These are phyloP conservation scores for Garra rufa DNA, from an alignment of 2,113 vertebrate genomes.

Conservation along the genomic window DNA sequence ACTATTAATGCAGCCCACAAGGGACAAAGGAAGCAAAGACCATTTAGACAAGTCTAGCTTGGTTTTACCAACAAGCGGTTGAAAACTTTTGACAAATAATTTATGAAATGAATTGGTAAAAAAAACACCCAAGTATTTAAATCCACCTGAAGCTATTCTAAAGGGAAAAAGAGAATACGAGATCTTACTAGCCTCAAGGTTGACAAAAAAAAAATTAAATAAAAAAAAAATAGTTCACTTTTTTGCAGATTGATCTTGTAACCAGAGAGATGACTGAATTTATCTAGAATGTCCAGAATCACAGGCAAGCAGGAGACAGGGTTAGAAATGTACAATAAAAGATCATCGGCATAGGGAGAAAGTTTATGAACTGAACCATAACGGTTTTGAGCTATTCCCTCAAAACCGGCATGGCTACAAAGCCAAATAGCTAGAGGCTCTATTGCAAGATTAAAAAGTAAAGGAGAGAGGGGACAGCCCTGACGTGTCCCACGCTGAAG, in stretches of 20 bases:
- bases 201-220: not conserved
- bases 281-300: too few species aligned
- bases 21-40: not conserved
- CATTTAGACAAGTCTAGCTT: not conserved
- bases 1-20: too few species aligned
- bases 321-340: too few species aligned
- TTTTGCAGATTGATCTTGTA: too few species aligned
- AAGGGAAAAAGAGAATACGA: not conserved
- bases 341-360: too few species aligned
- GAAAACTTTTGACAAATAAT: not conserved
- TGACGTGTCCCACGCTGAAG: not conserved
- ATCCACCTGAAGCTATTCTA: not conserved
- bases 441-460: constrained; percentile 27
- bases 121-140: not conserved
- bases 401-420: too few species aligned
- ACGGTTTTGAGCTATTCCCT: too few species aligned
- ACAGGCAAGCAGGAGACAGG: too few species aligned
- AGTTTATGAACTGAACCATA: too few species aligned
- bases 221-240: too few species aligned
- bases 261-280: too few species aligned
- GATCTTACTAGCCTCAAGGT: not conserved
- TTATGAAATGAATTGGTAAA: not conserved
- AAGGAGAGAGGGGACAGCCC: not conserved
- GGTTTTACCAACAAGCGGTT: not conserved
- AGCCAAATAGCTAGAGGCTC: constrained; percentile 38